Base-by-base conservation (phyloP, 2,888 invertebrate genomes). In the Timema cristinae region DNA sequence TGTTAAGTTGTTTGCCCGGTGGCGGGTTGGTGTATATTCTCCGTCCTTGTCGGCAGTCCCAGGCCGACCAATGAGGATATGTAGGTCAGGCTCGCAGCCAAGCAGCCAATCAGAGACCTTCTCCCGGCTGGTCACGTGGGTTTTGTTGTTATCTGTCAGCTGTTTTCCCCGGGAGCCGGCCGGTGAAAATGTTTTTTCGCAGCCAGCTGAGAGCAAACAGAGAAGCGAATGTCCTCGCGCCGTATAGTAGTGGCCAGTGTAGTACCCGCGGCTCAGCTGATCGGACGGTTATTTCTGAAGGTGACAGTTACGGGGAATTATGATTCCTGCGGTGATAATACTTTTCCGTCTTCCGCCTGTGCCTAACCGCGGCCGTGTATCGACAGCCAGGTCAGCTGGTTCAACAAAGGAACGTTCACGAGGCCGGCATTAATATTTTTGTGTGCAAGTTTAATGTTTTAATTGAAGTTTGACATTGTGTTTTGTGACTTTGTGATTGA, bases 91-190 rank as follows among this genome's bases (percentile, higher is more conserved):
- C 76, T 32, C 76, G 73, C 75, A 70, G 16, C 63, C 47, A 68
- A 52, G 77, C 75, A 75, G 86, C 87, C 85, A 86, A 86, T 86
- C 76, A 77, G 75, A 73, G 76, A 73, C 76, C 80, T 77, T 78
- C 77, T 77, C 77, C 76, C 15, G n/a, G 32, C 32, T 77, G 77
- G 81, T 88, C 88, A 88, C 88, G 85, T 88, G 88, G 86, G 81
- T 86, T 32, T 88, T 88, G 88, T 88, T 88, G 87, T 88, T 87
- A 87, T 87, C 87, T 82, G 85, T 87, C 87, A 87, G 87, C 87
- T 87, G 87, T 86, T 75, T 67, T 68, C 16, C 66, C 70, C 72
- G 72, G 71, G 69, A 59, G 71, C 71, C 72, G 82, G 79, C 82
- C 81, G 81, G 82, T 66, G 66, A 67, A 72, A 32, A 48, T 63